Evolutionary conservation across 2,888 invertebrate species (phyloP).

Genomic region (Pelosia muscerda): DNA sequence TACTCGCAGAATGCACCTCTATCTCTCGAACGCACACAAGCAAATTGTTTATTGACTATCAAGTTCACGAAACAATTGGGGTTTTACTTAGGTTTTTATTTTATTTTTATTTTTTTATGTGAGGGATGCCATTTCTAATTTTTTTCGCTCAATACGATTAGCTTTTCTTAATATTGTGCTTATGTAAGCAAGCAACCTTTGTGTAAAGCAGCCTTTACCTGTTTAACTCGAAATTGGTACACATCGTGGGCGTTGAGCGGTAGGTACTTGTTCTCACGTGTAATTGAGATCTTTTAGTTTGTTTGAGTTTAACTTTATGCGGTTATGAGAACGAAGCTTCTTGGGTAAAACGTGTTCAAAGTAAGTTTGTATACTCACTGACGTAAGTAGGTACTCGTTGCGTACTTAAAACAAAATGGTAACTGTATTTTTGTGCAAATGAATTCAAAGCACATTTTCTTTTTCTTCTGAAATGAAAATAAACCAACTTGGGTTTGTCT

Average conservation of each 20-base stretch:
- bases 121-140: too few relatives aligned
- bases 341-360: conserved; percentile 12
- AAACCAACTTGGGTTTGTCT: too few relatives aligned
- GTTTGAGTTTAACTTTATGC: conserved; percentile 24
- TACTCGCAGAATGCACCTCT: too few relatives aligned
- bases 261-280: conserved; percentile 18
- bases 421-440: background rate
- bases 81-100: too few relatives aligned
- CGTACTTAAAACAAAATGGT: background rate
- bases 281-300: conserved; percentile 27
- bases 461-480: background rate
- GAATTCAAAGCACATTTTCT: background rate
- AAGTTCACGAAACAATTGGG: too few relatives aligned
- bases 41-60: too few relatives aligned
- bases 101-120: too few relatives aligned
- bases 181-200: background rate
- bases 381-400: background rate
- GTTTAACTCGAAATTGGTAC: conserved; percentile 15
- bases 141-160: background rate
- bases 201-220: conserved; percentile 6
- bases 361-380: background rate
- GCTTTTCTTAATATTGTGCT: background rate
- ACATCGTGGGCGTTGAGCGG: conserved; percentile 20
- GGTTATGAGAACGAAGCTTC: conserved; percentile 15
- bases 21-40: too few relatives aligned